A percentile compares a stretch with the other conserved stretches of the same genome.
These are phyloP conservation scores for Neoscelio sp. DNA, from an alignment of 2,888 invertebrate genomes.

Conservation along the genomic window DNA sequence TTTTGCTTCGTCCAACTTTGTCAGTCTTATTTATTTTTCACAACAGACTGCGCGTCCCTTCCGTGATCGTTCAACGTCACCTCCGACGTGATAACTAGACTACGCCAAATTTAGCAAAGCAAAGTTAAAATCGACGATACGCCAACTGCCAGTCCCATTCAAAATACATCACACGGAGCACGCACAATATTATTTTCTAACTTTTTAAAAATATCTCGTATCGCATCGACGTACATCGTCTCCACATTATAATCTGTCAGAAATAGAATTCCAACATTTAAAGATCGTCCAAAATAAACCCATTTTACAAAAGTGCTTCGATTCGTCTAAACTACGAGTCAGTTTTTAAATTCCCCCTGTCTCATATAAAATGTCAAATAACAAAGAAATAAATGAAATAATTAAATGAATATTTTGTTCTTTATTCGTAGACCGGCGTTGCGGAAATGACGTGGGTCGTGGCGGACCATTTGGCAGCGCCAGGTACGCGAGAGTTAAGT, in stretches of 20 bases:
- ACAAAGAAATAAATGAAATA: neutral
- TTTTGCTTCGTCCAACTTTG: too few species aligned
- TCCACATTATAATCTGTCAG: neutral
- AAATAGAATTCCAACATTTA: neutral
- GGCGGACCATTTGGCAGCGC: conserved; percentile 91
- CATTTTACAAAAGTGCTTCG: neutral
- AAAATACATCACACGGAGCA: neutral
- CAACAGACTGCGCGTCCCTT: too few species aligned
- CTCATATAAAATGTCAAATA: too few species aligned
- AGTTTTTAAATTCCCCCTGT: neutral
- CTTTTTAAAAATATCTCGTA: conserved; percentile 1
- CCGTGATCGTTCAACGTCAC: too few species aligned
- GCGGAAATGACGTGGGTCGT: conserved; percentile 96
- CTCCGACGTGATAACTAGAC: too few species aligned
- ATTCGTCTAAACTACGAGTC: neutral
- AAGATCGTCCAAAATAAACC: neutral
- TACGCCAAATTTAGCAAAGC: too few species aligned
- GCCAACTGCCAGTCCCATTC: too few species aligned
- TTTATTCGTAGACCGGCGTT: conserved; percentile 87
- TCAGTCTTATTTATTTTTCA: too few species aligned
- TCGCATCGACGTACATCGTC: conserved; percentile 1
- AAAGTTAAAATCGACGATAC: too few species aligned
- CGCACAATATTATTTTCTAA: neutral
- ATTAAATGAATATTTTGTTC: neutral
- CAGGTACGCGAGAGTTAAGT: conserved; percentile 91